phyloP scores from a whole-genome alignment of 2,113 vertebrate genomes.

The Tyto alba region DNA sequence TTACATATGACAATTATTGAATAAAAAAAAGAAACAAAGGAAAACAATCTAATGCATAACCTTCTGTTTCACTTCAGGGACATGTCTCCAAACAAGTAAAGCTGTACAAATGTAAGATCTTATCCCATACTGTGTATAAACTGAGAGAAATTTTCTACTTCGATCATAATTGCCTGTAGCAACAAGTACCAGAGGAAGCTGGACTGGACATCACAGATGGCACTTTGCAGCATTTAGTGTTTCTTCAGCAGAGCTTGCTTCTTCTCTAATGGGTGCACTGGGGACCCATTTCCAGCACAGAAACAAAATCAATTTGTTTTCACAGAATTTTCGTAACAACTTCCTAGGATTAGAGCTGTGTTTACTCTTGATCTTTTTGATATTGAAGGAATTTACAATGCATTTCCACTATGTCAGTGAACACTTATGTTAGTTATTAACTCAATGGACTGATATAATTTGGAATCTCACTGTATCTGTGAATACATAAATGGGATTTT shows the following conservation, averaged over 20 bases:
- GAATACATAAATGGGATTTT: background rate
- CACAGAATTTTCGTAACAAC: background rate
- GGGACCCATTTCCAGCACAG: background rate
- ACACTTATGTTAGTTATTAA: background rate
- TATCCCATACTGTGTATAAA: background rate
- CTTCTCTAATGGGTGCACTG: background rate
- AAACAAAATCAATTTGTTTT: slow-evolving; percentile 31
- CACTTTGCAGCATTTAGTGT: background rate
- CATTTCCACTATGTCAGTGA: background rate
- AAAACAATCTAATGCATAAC: background rate
- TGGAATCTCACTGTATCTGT: background rate
- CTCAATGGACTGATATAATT: background rate
- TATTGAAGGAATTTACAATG: background rate
- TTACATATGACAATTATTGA: background rate
- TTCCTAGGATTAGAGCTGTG: background rate
- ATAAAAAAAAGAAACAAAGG: background rate
- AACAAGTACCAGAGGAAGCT: background rate
- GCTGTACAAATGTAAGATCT: background rate
- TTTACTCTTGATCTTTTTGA: background rate
- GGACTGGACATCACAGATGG: background rate
- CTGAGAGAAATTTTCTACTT: background rate
- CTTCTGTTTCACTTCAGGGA: background rate
- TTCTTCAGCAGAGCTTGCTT: background rate
- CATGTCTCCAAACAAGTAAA: background rate
- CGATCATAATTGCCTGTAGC: background rate